Evolutionary conservation across 2,113 vertebrate genomes (phyloP), one percentile per base, ranked within the genome.

Genomic region (Eublepharis macularius): DNA sequence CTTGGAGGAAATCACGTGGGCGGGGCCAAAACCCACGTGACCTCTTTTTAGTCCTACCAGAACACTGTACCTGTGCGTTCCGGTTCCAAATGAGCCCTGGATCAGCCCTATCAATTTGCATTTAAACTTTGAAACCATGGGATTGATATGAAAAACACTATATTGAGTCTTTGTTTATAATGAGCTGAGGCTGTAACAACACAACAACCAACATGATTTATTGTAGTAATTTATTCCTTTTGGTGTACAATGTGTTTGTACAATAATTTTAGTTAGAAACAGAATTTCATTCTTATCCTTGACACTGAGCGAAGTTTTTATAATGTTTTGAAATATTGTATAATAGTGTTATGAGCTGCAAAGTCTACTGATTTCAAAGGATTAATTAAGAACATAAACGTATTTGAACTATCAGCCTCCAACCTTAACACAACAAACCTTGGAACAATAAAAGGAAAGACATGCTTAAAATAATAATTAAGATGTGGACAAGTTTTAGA

Each of bases 361-460:
- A 83, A 91, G 89, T 11, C 13, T 39, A 41, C 2, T 63, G 39
- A 4, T 81, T 85, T 2, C 51, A 69, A 88, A 90, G 9, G 21
- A 82, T 57, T 0, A 79, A 85, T 80, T 84, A 79, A 57, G 43
- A 72, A 29, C 1, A 49, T 32, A 47, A 7, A 51, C 66, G 36
- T 68, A 26, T 86, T 16, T 12, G 29, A 79, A 7, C 21, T 69
- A 32, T 80, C 60, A 88, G 36, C 21, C 63, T 10, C 3, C 60
- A 4, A 4, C 68, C 4, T 74, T 82, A 86, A 82, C 81, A 63
- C 85, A 80, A 36, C 3, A 90, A 84, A 84, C 2, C 51, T 83
- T 24, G 45, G 84, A 14, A 79, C 4, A 91, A 86, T 1, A 1
- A 0, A 0, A 70, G 0, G 70, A 80, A 76, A 72, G 60, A 87